Percentiles rank a stretch among this genome's conserved stretches.
Evolutionary conservation across 2,888 invertebrate species (phyloP).

Genomic region (Harpalus rubripes): DNA sequence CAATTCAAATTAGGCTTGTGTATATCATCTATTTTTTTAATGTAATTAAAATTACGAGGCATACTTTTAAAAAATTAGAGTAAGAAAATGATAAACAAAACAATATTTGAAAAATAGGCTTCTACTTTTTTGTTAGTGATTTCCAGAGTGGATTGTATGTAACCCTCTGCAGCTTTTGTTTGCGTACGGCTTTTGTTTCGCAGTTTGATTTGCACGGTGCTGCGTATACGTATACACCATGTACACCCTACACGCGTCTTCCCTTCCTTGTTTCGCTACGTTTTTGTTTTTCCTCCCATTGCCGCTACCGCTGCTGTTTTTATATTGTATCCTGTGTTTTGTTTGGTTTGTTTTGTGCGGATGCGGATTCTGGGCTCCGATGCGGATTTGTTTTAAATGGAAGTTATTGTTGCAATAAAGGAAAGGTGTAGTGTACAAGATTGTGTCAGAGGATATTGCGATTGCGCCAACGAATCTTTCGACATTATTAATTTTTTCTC

Average conservation of each 20-base stretch:
- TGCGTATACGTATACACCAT: not conserved
- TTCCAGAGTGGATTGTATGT: not conserved
- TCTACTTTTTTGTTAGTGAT: not conserved
- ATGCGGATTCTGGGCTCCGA: slow-evolving; percentile 31
- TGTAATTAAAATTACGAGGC: too few relatives aligned
- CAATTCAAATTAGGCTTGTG: too few relatives aligned
- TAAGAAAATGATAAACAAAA: not conserved
- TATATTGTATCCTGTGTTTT: slow-evolving; percentile 36
- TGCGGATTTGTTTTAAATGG: slow-evolving; percentile 58
- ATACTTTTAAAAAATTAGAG: not conserved
- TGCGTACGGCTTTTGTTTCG: slow-evolving; percentile 55
- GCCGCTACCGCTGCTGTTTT: slow-evolving; percentile 8
- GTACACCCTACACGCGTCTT: slow-evolving; percentile 29
- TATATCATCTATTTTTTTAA: too few relatives aligned
- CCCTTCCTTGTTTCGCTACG: slow-evolving; percentile 11
- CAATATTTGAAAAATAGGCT: not conserved
- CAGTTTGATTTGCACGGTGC: slow-evolving; percentile 44
- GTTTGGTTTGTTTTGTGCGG: slow-evolving; percentile 53
- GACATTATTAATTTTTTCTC: slow-evolving; percentile 13
- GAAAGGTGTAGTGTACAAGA: slow-evolving; percentile 53
- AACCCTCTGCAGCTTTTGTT: slow-evolving; percentile 46
- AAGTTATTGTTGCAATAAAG: slow-evolving; percentile 62
- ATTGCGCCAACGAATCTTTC: not conserved
- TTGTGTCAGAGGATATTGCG: slow-evolving; percentile 13
- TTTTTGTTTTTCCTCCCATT: not conserved